Evolutionary conservation across 2,888 invertebrate species (phyloP).

Genomic region (Ennomos fuscantarius): DNA sequence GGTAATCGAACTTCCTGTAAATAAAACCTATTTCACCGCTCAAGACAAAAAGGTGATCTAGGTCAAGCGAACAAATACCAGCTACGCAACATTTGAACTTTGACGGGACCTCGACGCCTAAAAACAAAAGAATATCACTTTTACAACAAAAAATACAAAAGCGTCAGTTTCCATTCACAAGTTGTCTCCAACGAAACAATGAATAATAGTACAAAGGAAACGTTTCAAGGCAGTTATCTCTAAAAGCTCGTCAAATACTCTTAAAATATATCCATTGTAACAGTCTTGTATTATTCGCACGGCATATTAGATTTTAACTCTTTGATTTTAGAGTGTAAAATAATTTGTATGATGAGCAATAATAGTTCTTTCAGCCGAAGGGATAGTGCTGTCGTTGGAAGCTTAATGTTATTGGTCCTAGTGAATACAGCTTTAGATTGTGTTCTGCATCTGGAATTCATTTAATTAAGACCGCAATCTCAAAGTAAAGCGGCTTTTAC

Average conservation of each 20-base stretch:
- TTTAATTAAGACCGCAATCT: constrained; percentile 28
- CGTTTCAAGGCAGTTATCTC: constrained; percentile 75
- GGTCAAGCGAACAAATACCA: constrained; percentile 20
- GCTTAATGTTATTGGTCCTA: constrained; percentile 44
- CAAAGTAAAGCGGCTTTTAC: constrained; percentile 12
- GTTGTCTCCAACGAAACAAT: constrained; percentile 63
- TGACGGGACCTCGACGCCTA: constrained; percentile 37
- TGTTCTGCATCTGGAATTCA: constrained; percentile 34
- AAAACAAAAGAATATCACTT: constrained; percentile 54
- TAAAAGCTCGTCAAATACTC: constrained; percentile 76
- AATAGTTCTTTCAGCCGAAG: constrained; percentile 31
- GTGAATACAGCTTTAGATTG: constrained; percentile 47
- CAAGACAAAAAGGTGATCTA: constrained; percentile 2
- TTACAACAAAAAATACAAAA: constrained; percentile 57
- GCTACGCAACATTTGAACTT: constrained; percentile 26
- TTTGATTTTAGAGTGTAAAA: constrained; percentile 38
- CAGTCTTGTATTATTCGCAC: constrained; percentile 35
- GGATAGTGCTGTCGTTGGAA: constrained; percentile 14
- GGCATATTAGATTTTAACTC: constrained; percentile 46
- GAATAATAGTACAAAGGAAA: constrained; percentile 76
- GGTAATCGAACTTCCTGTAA: not conserved
- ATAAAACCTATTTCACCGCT: too few relatives aligned
- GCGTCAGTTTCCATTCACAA: constrained; percentile 58
- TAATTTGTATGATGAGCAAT: constrained; percentile 15
- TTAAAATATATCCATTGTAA: constrained; percentile 64